Base-by-base conservation (phyloP, 2,113 vertebrate species). In the Callospermophilus lateralis region DNA sequence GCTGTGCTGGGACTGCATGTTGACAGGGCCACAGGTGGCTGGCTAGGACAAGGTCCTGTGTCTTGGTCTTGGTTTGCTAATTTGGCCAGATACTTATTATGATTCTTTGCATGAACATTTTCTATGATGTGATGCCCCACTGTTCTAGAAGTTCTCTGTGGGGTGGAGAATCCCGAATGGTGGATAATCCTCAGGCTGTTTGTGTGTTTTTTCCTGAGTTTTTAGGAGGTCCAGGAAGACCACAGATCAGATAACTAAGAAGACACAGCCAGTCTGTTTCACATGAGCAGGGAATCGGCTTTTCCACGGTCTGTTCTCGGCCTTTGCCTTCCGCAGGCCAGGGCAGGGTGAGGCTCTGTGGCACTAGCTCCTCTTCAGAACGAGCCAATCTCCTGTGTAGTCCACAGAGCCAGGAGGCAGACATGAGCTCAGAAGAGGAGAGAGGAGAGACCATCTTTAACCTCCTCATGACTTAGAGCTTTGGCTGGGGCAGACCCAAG, bases 1-100 rank as follows among this genome's bases (percentile, higher is more conserved):
- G 45, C 37, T 12, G 19, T 8, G 26, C 37, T 0, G 1, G 10
- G 20, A 20, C 16, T 68, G 65, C n/a, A 0, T 12, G n/a, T 8
- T 11, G 32, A 6, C 67, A n/a, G 32, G 13, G 19, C 67, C 34
- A 1, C 15, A 17, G 32, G 39, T 6, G 32, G 8, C 39, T 8
- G n/a, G 61, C 3, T 6, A 37, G 45, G 3, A 20, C 22, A 7
- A 5, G 2, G 42, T 20, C 32, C n/a, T 55, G 53, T 17, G 55
- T 1, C 17, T 11, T n/a, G 3, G 19, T 34, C 53, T 42, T 9
- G 8, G 48, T 9, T 19, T 26, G 24, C 32, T 61, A 4, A 2
- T 37, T 37, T 1, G 73, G 58, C 67, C 53, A 6, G 17, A 28
- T 61, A 42, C n/a, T 80, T 70, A 28, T 26, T 77, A 1, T 55